Conservation (phyloP, 2,888 invertebrate species). For the Trissoscelio sp. region DNA sequence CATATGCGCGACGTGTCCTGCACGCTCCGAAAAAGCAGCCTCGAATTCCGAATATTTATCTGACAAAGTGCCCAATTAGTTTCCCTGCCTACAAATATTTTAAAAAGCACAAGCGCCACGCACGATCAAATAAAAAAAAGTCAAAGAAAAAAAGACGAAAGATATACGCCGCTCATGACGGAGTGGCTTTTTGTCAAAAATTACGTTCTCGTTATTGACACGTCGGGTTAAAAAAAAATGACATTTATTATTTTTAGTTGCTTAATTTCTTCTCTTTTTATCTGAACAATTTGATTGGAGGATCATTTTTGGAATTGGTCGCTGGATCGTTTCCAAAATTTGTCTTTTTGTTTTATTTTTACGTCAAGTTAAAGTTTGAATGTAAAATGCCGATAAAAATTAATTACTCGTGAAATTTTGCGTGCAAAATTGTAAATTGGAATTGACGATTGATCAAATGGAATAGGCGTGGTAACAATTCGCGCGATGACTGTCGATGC, state of each 20-base stretch:
- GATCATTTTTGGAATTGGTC: not conserved
- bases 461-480: conserved; percentile 46
- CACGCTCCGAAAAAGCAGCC: conserved; percentile 34
- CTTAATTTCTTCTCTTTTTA: not conserved
- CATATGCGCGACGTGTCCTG: conserved; percentile 59
- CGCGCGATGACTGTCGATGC: conserved; percentile 65
- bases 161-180: conserved; percentile 6
- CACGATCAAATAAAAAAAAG: conserved; percentile 17
- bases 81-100: conserved; percentile 57
- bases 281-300: not conserved
- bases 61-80: conserved; percentile 70
- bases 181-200: conserved; percentile 19
- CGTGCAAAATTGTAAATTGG: conserved; percentile 38
- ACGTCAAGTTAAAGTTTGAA: not conserved
- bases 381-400: not conserved
- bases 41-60: conserved; percentile 66
- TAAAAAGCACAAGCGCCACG: conserved; percentile 65
- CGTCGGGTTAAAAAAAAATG: not conserved
- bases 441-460: conserved; percentile 51
- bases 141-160: conserved; percentile 13
- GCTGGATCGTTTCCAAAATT: not conserved
- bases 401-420: not conserved
- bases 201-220: conserved; percentile 9
- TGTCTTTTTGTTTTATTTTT: not conserved
- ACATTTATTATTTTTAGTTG: not conserved